Evolutionary conservation across 1,140 invertebrate species (phyloP).

Genomic region (Monomorium pharaonis): DNA sequence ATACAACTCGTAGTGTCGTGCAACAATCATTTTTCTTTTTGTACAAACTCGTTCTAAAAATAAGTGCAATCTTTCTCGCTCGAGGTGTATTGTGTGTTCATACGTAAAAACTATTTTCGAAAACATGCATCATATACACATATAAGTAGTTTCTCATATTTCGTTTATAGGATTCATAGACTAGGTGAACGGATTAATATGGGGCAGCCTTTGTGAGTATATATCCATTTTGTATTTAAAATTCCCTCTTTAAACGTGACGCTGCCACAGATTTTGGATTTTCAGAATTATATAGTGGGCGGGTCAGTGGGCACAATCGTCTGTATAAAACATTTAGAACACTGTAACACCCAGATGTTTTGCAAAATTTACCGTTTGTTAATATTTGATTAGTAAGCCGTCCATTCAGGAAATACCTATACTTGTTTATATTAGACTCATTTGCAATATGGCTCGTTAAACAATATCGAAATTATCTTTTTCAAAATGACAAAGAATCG

Average conservation of each 20-base stretch:
- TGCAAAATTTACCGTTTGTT: constrained; percentile 66
- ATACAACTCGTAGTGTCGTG: neutral
- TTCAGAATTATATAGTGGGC: constrained; percentile 59
- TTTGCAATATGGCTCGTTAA: constrained; percentile 44
- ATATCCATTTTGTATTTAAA: constrained; percentile 67
- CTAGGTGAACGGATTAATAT: constrained; percentile 71
- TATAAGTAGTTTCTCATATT: constrained; percentile 48
- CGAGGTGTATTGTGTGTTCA: neutral
- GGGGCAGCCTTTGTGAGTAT: constrained; percentile 71
- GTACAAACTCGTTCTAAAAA: constrained; percentile 54
- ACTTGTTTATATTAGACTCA: constrained; percentile 40
- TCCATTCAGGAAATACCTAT: constrained; percentile 66
- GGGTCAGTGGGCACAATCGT: constrained; percentile 52
- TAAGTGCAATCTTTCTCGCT: constrained; percentile 40
- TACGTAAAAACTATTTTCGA: constrained; percentile 64
- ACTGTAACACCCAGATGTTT: constrained; percentile 68
- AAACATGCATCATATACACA: constrained; percentile 35
- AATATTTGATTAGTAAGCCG: constrained; percentile 70
- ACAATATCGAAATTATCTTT: constrained; percentile 56
- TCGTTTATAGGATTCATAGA: constrained; percentile 64
- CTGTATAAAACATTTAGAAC: constrained; percentile 75
- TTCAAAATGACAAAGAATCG: constrained; percentile 19
- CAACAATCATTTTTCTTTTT: constrained; percentile 30
- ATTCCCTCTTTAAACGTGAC: constrained; percentile 49
- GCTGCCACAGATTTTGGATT: constrained; percentile 46